These are phyloP conservation scores for Tragelaphus imberbis DNA, from an alignment of 2,113 vertebrate genomes.

Conservation along the genomic window DNA sequence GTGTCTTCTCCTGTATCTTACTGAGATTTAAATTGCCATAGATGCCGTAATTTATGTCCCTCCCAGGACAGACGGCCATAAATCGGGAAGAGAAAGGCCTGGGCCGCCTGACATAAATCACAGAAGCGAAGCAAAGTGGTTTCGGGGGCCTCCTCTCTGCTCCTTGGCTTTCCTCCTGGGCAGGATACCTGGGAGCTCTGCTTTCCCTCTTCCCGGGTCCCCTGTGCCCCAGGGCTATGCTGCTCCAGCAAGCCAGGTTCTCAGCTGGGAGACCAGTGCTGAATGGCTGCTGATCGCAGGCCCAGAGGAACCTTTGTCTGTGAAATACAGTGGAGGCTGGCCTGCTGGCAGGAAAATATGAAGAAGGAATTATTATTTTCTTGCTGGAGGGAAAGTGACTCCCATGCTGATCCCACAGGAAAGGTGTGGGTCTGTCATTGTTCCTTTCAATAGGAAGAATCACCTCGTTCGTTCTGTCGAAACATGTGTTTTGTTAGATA, in stretches of 20 bases:
- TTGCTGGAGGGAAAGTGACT: background rate
- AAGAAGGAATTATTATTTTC: background rate
- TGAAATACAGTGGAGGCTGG: background rate
- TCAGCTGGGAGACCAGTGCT: background rate
- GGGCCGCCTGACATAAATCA: background rate
- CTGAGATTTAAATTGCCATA: conserved; percentile 34
- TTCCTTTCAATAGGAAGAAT: background rate
- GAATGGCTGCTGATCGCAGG: accelerated
- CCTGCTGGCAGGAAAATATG: background rate
- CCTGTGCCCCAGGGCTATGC: background rate
- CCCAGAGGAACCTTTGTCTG: background rate
- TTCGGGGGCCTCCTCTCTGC: background rate
- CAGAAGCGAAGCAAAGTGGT: background rate
- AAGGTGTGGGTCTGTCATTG: background rate
- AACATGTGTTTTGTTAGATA: background rate
- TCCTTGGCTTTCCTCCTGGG: background rate
- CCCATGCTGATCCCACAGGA: background rate
- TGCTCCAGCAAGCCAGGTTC: background rate
- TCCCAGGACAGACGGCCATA: conserved; percentile 12
- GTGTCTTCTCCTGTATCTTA: conserved; percentile 21
- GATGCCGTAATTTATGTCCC: background rate
- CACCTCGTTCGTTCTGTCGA: accelerated
- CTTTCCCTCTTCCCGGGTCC: background rate
- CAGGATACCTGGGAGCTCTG: background rate
- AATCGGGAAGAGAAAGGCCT: background rate